Percentiles rank a stretch among this genome's conserved stretches.
phyloP scores from a whole-genome alignment of 2,888 invertebrate species.

The Apamea epomidion region DNA sequence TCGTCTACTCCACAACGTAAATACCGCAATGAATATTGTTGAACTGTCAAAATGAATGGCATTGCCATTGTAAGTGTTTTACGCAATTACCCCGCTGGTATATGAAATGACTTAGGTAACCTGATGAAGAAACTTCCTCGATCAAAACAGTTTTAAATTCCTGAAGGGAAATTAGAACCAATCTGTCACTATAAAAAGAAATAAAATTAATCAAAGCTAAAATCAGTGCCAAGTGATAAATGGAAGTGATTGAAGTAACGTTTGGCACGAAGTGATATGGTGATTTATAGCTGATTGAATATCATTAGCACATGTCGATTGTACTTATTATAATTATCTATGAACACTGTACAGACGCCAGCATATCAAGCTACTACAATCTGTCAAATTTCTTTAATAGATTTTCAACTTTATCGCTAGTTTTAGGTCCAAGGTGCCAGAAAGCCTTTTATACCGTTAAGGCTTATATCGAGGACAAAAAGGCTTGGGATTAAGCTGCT shows the following conservation, averaged over 20 bases:
- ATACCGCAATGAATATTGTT: too few relatives aligned
- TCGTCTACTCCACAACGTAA: too few relatives aligned
- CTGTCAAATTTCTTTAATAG: too few relatives aligned
- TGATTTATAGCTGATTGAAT: slow-evolving; percentile 15
- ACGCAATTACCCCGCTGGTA: not conserved
- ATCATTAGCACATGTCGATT: not conserved
- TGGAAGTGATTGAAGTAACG: slow-evolving; percentile 13
- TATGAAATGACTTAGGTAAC: not conserved
- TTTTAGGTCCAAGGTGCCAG: too few relatives aligned
- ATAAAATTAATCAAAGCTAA: slow-evolving; percentile 4
- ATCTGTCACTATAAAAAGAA: not conserved
- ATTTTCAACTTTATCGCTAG: too few relatives aligned
- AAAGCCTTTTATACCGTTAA: too few relatives aligned
- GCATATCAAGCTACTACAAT: too few relatives aligned
- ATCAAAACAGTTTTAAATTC: not conserved
- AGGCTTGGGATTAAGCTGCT: too few relatives aligned
- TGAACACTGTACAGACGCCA: not conserved
- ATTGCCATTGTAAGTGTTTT: too few relatives aligned
- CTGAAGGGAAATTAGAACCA: not conserved
- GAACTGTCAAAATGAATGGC: too few relatives aligned
- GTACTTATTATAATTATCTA: not conserved
- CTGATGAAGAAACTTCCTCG: too few relatives aligned
- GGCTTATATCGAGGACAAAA: too few relatives aligned
- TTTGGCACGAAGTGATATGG: slow-evolving; percentile 7
- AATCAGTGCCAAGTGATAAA: slow-evolving; percentile 20